phyloP scores from a whole-genome alignment of 2,113 vertebrate genomes.

The Callipepla squamata region DNA sequence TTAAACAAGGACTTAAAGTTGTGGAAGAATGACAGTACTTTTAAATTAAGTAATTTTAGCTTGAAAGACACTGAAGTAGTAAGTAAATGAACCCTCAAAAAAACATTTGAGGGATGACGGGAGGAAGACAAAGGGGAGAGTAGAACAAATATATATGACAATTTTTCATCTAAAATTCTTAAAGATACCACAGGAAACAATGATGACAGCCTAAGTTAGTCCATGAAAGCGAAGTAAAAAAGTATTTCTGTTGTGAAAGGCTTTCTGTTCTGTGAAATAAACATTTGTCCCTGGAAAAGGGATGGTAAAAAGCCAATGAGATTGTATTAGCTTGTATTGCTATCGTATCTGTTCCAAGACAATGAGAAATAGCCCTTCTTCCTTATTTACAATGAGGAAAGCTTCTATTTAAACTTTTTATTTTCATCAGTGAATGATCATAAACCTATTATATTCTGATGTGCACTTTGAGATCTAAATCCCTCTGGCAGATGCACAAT shows the following conservation, averaged over 20 bases:
- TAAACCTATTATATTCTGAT: not conserved
- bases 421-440: not conserved
- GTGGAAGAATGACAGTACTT: not conserved
- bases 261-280: not conserved
- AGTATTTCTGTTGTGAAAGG: not conserved
- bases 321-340: not conserved
- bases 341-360: not conserved
- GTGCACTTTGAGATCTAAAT: not conserved
- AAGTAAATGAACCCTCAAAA: constrained; percentile 10
- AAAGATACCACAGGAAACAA: not conserved
- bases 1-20: not conserved
- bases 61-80: not conserved
- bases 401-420: not conserved
- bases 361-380: not conserved
- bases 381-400: not conserved
- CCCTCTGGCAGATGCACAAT: not conserved
- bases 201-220: not conserved
- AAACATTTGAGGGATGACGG: not conserved
- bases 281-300: not conserved
- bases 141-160: not conserved
- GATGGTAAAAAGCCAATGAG: not conserved
- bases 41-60: not conserved
- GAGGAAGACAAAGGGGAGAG: not conserved
- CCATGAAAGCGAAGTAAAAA: not conserved
- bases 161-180: not conserved